Evolutionary conservation across 2,888 invertebrate species (phyloP).

Genomic region (Pimpla rufipes): DNA sequence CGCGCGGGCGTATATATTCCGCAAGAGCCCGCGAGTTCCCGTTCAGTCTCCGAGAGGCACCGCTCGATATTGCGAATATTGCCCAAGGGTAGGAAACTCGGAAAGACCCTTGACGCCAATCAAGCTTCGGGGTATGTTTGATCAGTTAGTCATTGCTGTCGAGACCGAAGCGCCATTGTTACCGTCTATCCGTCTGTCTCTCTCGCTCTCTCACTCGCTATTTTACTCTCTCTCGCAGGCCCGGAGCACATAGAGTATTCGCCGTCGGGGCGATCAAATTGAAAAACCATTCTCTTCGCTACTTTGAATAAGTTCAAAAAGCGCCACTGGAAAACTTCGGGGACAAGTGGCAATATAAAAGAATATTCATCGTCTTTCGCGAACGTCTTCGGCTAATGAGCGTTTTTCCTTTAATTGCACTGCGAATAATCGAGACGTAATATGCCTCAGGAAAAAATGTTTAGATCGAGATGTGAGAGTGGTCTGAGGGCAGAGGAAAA

Average conservation of each 20-base stretch:
- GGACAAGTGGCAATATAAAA: conserved; percentile 47
- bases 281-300: conserved; percentile 52
- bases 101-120: conserved; percentile 75
- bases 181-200: conserved; percentile 39
- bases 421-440: background rate
- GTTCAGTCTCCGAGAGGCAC: background rate
- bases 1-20: conserved; percentile 13
- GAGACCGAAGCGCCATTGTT: conserved; percentile 61
- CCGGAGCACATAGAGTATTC: conserved; percentile 53
- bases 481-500: background rate
- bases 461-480: background rate
- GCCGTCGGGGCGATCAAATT: conserved; percentile 45
- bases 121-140: conserved; percentile 77
- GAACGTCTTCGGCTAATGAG: conserved; percentile 1
- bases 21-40: background rate
- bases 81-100: conserved; percentile 74
- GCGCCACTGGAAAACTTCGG: background rate
- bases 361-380: conserved; percentile 10
- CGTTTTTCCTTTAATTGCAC: background rate
- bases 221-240: background rate
- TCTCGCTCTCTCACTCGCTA: background rate
- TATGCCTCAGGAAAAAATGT: background rate
- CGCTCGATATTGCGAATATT: conserved; percentile 76
- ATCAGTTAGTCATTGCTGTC: conserved; percentile 80
- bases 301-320: conserved; percentile 46